Conservation (phyloP, 2,888 invertebrate genomes). For the Sylvicola fuscatus region DNA sequence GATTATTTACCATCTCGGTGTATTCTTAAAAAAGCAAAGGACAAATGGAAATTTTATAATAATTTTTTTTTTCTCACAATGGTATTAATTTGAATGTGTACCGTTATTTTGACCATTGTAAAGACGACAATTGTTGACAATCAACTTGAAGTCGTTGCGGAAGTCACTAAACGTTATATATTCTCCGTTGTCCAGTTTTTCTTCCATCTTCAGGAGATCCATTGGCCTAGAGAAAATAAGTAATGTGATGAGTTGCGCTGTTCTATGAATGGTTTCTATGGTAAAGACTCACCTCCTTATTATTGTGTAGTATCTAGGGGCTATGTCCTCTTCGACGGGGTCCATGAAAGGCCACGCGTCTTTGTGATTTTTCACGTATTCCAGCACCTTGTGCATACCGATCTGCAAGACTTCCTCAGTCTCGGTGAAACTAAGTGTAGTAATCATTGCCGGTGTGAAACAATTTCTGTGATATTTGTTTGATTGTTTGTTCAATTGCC, state of each 20-base stretch:
- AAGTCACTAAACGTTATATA: slow-evolving; percentile 64
- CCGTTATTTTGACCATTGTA: slow-evolving; percentile 90
- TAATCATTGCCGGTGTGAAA: slow-evolving; percentile 7
- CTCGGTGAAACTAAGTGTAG: slow-evolving; percentile 45
- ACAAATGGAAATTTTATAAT: not conserved
- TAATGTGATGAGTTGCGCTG: not conserved
- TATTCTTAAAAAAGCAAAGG: slow-evolving; percentile 33
- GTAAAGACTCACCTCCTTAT: slow-evolving; percentile 29
- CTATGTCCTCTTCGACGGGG: slow-evolving; percentile 82
- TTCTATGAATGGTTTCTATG: not conserved
- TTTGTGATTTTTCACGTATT: slow-evolving; percentile 67
- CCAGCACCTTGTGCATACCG: slow-evolving; percentile 81
- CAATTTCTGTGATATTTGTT: slow-evolving; percentile 2
- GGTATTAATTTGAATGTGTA: slow-evolving; percentile 17
- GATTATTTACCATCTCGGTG: slow-evolving; percentile 69
- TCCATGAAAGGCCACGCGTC: slow-evolving; percentile 92
- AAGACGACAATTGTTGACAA: slow-evolving; percentile 78
- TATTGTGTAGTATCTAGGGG: slow-evolving; percentile 63
- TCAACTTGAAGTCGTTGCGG: slow-evolving; percentile 72
- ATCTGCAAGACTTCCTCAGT: slow-evolving; percentile 70
- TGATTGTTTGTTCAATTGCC: slow-evolving; percentile 2
- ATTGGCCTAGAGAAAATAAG: slow-evolving; percentile 39
- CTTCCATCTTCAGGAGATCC: slow-evolving; percentile 76
- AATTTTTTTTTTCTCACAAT: slow-evolving; percentile 3
- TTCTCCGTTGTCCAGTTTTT: slow-evolving; percentile 59